Evolutionary conservation across 1,140 invertebrate genomes (phyloP).

Genomic region (Tenebrio molitor): DNA sequence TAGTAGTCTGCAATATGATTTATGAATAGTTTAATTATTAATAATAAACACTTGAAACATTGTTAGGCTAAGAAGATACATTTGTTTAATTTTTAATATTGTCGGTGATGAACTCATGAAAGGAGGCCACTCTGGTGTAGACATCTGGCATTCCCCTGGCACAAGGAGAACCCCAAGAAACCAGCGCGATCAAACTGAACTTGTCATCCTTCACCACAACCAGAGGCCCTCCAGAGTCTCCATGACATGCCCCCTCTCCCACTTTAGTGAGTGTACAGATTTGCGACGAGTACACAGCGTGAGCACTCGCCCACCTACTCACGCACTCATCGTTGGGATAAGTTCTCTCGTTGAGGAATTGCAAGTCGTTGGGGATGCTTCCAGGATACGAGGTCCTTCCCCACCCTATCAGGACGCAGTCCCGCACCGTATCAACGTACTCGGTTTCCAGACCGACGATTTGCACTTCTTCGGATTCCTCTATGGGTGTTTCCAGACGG

Average conservation of each 20-base stretch:
- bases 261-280: constrained; percentile 71
- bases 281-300: constrained; percentile 54
- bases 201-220: constrained; percentile 42
- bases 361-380: constrained; percentile 64
- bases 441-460: not conserved
- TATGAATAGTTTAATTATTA: too few species aligned
- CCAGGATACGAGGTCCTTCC: constrained; percentile 64
- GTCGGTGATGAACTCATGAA: constrained; percentile 61
- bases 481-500: not conserved
- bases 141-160: constrained; percentile 68
- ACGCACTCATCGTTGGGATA: constrained; percentile 44
- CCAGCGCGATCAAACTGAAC: constrained; percentile 64
- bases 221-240: constrained; percentile 57
- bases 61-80: too few species aligned
- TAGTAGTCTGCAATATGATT: too few species aligned
- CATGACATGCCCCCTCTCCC: constrained; percentile 73
- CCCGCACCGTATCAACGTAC: constrained; percentile 13
- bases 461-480: not conserved
- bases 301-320: not conserved
- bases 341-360: constrained; percentile 66
- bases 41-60: too few species aligned
- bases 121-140: constrained; percentile 65
- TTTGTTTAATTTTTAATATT: not conserved
- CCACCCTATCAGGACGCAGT: constrained; percentile 68
- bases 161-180: constrained; percentile 70